Base-by-base conservation (phyloP, 2,888 invertebrate genomes). In the Sphaerophoria rueppellii region DNA sequence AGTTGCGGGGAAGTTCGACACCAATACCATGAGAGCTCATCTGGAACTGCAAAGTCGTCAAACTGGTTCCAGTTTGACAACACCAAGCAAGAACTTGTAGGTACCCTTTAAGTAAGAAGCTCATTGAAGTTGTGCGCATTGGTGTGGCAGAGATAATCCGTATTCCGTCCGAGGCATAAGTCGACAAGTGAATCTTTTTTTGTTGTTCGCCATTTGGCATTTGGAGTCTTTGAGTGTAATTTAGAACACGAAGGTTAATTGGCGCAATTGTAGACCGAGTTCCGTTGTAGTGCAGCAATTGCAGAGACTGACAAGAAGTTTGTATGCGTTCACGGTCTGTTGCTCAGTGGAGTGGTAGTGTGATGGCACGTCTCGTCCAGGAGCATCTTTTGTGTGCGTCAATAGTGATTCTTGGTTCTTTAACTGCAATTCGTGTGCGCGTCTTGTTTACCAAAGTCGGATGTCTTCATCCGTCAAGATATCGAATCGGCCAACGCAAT, bases 371-470 rank as follows among this genome's bases (percentile, higher is more conserved):
- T 70, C 60, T 60, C 55, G 32, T 11, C 37, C 46, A 40, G 34
- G 54, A 69, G 73, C 69, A 50, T 52, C 40, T 54, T 74, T 58
- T 75, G 67, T 48, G 73, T 82, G 78, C 63, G 54, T 50, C 50
- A 48, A 16, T 74, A 63, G 63, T 78, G 70, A 65, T 52, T 65
- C 63, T 70, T 70, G 74, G 63, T 77, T 65, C 65, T 72, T 67
- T 60, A 24, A 24, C 24, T 24, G 24, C 24, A 71, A 75, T 72
- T 67, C 35, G 79, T 79, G 82, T 75, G 79, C 82, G 65, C 78
- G 78, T 79, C 82, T 78, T 83, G 82, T 83, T 79, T 71, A 55
- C 71, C 67, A 72, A 24, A 79, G 50, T 71, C 71, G 75, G 43
- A 60, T 71, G 79, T 74, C 82, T 60, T 82, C 72, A 82, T 82